phyloP scores from a whole-genome alignment of 2,888 invertebrate species.

The Caenorhabditis drosophilae region DNA sequence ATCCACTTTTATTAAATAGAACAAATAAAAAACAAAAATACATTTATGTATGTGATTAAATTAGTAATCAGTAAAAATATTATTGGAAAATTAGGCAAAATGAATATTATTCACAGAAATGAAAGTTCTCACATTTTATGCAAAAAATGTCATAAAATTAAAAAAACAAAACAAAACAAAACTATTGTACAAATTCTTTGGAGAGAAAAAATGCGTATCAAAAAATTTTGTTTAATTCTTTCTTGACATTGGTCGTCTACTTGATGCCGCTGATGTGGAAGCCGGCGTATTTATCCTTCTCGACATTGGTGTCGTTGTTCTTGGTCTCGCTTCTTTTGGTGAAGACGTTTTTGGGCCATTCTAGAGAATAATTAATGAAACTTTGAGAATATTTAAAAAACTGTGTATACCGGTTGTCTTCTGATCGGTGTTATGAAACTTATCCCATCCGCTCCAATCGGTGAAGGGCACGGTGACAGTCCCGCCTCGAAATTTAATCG shows the following conservation, averaged over 20 bases:
- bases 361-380: not conserved
- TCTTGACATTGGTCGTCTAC: slow-evolving; percentile 10
- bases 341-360: slow-evolving; percentile 30
- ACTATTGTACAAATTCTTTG: too few species aligned
- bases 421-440: slow-evolving; percentile 32
- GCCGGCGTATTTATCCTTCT: slow-evolving; percentile 24
- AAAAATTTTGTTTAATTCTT: slow-evolving; percentile 4
- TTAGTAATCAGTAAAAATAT: too few species aligned
- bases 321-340: slow-evolving; percentile 9
- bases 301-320: slow-evolving; percentile 16
- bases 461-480: slow-evolving; percentile 23
- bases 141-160: too few species aligned
- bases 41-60: too few species aligned
- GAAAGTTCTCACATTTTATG: too few species aligned
- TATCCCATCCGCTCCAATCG: slow-evolving; percentile 21
- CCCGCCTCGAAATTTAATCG: slow-evolving; percentile 17
- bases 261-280: slow-evolving; percentile 12
- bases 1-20: too few species aligned
- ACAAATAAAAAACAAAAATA: too few species aligned
- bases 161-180: too few species aligned
- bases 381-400: not conserved
- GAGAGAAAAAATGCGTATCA: too few species aligned
- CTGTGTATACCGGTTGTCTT: not conserved
- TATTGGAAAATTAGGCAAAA: too few species aligned
- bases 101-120: too few species aligned